Base-by-base conservation (phyloP, 2,113 vertebrate species). In the Cryptomyrus ogoouensis region DNA sequence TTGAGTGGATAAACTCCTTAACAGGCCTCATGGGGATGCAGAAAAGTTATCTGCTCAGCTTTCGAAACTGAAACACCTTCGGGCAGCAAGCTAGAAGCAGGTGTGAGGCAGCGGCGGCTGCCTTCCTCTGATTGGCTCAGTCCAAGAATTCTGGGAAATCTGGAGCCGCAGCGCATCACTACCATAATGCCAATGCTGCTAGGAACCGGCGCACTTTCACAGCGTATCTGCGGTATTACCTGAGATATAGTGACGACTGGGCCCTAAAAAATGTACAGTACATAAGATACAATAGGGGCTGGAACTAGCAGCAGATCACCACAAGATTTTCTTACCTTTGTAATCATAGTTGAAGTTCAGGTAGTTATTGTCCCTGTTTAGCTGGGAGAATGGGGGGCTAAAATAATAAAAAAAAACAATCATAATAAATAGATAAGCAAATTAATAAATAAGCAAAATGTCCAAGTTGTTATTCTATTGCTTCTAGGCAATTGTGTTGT, bases 331-430 rank as follows among this genome's bases (percentile, higher is more conserved):
- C 94, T 95, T 94, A 96, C 96, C 96, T 96, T 95, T 95, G 94
- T 96, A 96, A 92, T 96, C 95, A 88, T 94, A 95, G 94, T 93
- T 96, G 94, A 95, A 94, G 94, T 96, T 96, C 94, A 96, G 93
- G 93, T 95, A 96, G 93, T 96, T 96, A 93, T 96, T 96, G 94
- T 96, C 95, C 27, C 94, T 94, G 95, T 95, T 96, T 93, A 94
- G 95, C 93, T 96, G 96, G 15, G 95, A 95, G 92, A 94, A 96
- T 50, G 96, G 95, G 90, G 96, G 96, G 91, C 96, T 96, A 93
- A 85, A 94, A 93, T 80, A 42, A 27, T 24, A 88, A 92, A 87
- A 89, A 93, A 89, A 93, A 47, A 47, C 84, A 53, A 74, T 83
- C 44, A 39, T 62, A 24, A 89, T 5, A 27, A 88, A 90, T 58